Evolutionary conservation across 2,888 invertebrate genomes (phyloP).

Genomic region (Polymixis flavicincta): DNA sequence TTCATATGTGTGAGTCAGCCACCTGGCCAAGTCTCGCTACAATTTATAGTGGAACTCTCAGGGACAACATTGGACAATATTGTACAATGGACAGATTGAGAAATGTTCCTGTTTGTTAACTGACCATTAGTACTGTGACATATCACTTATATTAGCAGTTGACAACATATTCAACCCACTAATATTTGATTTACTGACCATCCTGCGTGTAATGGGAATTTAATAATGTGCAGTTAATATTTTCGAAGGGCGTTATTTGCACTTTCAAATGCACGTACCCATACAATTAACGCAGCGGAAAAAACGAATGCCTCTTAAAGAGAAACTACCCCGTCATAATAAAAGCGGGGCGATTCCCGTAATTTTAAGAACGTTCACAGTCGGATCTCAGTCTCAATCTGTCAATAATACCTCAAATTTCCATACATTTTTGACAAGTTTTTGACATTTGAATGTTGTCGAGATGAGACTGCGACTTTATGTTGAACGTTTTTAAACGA

Average conservation of each 20-base stretch:
- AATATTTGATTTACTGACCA: constrained; percentile 57
- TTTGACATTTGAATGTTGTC: too few species aligned
- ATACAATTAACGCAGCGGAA: background rate
- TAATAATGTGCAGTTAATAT: constrained; percentile 26
- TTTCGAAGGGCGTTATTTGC: constrained; percentile 34
- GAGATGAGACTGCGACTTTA: too few species aligned
- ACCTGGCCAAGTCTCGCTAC: constrained; percentile 48
- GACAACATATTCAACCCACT: constrained; percentile 54
- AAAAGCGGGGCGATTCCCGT: too few species aligned
- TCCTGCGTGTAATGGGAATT: constrained; percentile 37
- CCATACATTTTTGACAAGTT: too few species aligned
- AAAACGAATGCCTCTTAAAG: background rate
- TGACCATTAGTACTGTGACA: constrained; percentile 45
- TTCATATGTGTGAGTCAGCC: constrained; percentile 17
- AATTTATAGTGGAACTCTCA: constrained; percentile 40
- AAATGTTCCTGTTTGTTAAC: constrained; percentile 58
- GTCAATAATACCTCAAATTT: too few species aligned
- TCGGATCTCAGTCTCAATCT: too few species aligned
- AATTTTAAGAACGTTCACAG: too few species aligned
- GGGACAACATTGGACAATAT: constrained; percentile 50
- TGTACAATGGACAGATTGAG: constrained; percentile 52
- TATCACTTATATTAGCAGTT: constrained; percentile 49
- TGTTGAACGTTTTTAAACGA: too few species aligned
- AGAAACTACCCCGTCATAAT: background rate
- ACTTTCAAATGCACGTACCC: constrained; percentile 35